Evolutionary conservation across 2,113 vertebrate genomes (phyloP), one percentile per base, ranked within the genome.

Genomic region (Istiophorus platypterus): DNA sequence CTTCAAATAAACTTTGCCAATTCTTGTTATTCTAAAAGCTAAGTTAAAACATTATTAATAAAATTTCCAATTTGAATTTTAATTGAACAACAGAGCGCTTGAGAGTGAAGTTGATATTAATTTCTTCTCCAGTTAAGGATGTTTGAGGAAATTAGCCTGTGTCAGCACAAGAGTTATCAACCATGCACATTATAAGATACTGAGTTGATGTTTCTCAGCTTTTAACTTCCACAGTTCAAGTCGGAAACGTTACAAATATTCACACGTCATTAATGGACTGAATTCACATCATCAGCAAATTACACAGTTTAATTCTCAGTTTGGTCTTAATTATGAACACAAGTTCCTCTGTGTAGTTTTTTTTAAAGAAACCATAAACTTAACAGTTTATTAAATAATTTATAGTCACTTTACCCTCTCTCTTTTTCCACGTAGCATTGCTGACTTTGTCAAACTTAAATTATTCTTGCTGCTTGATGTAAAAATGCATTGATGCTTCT

Each of bases 141-240:
- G 89, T 92, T 93, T 90, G 73, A 90, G 78, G 70, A 88, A 93
- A 89, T 87, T 59, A 84, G 73, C 58, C 62, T 64, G 47, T 78
- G 90, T 94, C 91, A 93, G 92, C 90, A 85, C 63, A 73, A 75
- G 62, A 82, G 79, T 82, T 92, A 93, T 93, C 87, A 69, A 45
- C 2, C 74, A 12, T 24, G 67, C 18, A 62, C 66, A 57, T 78
- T 78, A 57, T 37, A 52, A 74, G 78, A 91, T 83, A 56, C 57
- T 4, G 52, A 72, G 82, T 65, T 20, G 52, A 77, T 52, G 82
- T 52, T 79, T 49, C 59, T 54, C 59, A 49, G 73, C 71, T 67
- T 71, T 42, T 8, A 24, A 78, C 86, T 82, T 84, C 26, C 26
- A 5, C 57, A 54, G 70, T 75, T 65, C 51, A 4, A 85, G 69